phyloP scores from a whole-genome alignment of 35 echinoderm and acorn worm genomes.

The Heliocidaris tuberculata region DNA sequence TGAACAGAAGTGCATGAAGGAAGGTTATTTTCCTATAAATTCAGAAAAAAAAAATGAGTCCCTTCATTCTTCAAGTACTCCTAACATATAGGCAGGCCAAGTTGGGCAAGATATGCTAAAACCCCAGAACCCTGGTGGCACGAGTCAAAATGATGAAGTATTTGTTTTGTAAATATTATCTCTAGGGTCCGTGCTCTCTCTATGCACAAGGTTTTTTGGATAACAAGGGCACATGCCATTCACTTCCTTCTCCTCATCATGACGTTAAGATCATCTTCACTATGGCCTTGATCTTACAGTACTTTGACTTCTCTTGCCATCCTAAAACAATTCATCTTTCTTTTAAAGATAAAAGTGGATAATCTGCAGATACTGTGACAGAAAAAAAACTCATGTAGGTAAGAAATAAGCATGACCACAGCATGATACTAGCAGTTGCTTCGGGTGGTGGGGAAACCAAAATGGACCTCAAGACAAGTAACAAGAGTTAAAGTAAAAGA shows the following conservation, averaged over 20 bases:
- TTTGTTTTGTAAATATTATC: slow-evolving; percentile 19
- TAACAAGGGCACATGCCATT: neutral
- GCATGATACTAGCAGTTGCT: too few relatives aligned
- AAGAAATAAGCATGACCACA: too few relatives aligned
- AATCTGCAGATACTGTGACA: too few relatives aligned
- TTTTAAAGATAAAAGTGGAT: neutral
- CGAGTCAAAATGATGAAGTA: neutral
- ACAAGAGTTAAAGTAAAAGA: too few relatives aligned
- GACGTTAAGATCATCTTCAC: neutral
- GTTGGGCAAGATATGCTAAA: neutral
- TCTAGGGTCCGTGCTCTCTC: neutral
- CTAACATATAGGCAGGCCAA: too few relatives aligned
- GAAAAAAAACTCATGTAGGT: too few relatives aligned
- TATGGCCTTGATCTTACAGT: neutral
- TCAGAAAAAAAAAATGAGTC: too few relatives aligned
- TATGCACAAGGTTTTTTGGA: neutral
- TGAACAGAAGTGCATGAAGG: too few relatives aligned
- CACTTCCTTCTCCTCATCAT: neutral
- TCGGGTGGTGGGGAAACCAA: too few relatives aligned
- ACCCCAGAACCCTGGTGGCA: neutral
- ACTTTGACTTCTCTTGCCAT: neutral
- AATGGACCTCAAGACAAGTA: too few relatives aligned
- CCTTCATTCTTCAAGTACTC: too few relatives aligned
- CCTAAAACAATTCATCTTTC: neutral
- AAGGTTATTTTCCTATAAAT: too few relatives aligned